Evolutionary conservation across 2,888 invertebrate species (phyloP).

Genomic region (Ormyrus rosae): DNA sequence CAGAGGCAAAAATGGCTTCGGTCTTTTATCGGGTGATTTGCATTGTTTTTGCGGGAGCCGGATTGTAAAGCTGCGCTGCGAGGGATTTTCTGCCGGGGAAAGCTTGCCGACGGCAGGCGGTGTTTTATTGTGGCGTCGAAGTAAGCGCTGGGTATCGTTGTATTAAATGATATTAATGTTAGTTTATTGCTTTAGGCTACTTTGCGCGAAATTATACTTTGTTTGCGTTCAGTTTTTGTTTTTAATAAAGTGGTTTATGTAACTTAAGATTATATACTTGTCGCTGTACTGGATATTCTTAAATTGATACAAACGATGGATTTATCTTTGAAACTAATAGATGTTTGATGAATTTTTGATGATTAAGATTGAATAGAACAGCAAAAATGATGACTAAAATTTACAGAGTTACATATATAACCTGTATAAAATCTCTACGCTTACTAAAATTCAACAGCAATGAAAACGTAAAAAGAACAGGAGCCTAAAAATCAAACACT

Average conservation of each 20-base stretch:
- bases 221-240: background rate
- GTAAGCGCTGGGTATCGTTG: conserved; percentile 8
- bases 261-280: too few species aligned
- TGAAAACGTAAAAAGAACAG: too few species aligned
- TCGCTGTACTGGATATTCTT: too few species aligned
- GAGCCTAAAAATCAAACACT: too few species aligned
- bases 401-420: too few species aligned
- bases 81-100: conserved; percentile 14
- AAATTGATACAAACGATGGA: too few species aligned
- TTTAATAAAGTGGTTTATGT: background rate
- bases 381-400: too few species aligned
- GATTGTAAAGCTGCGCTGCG: conserved; percentile 16
- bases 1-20: conserved; percentile 38
- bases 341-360: too few species aligned
- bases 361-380: too few species aligned
- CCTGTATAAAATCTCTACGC: too few species aligned
- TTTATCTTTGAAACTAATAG: too few species aligned
- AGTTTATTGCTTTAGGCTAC: background rate
- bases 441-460: too few species aligned
- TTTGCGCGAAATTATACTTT: background rate
- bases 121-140: conserved; percentile 21
- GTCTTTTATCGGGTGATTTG: background rate
- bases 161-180: conserved; percentile 33
- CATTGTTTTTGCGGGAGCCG: conserved; percentile 24
- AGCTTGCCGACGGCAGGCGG: conserved; percentile 49